Evolutionary conservation across 2,888 invertebrate species (phyloP), one percentile per base, ranked within the genome.

Genomic region (Pachymerium ferrugineum): DNA sequence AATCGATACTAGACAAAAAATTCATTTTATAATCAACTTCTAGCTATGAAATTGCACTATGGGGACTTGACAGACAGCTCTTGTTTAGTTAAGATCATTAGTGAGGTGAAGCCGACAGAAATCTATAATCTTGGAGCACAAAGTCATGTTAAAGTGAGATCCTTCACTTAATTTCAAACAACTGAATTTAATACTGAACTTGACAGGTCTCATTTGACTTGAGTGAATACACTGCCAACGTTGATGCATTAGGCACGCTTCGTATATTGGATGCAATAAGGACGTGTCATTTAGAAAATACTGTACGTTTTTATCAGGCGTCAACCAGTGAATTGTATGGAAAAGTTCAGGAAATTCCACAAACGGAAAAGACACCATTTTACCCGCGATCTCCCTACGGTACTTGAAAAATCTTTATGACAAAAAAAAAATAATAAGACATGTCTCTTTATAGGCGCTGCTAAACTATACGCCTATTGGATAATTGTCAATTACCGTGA

Each of bases 51-150:
- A 79, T 85, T 99, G 6, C 99, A 99, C 83, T 99, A 99, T 83
- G 99, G 99, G 14, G 99, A 99, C 81, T 90, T 99, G 88, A 98
- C 98, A 0, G 99, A 99, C 83, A 96, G 96, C 70, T 94, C 96
- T 77, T 96, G 96, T 82, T 85, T 96, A 75, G 91, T 93, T 28
- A 94, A 93, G 85, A 89, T 95, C 33, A 92, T 96, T 73, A 88
- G 86, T 81, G 81, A 87, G 84, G 87, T 91, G 19, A 86, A 87
- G 79, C 99, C 99, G 0, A 89, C 89, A 38, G 99, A 99, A 85
- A 93, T 99, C 77, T 99, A 99, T 83, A 99, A 99, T 85, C 86
- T 99, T 76, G 99, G 97, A 0, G 99, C 99, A 0, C 98, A 99
- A 82, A 97, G 97, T 78, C 99, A 99, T 84, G 98, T 99, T 1